Evolutionary conservation across 1,140 invertebrate species (phyloP).

Genomic region (Drosophila miranda): DNA sequence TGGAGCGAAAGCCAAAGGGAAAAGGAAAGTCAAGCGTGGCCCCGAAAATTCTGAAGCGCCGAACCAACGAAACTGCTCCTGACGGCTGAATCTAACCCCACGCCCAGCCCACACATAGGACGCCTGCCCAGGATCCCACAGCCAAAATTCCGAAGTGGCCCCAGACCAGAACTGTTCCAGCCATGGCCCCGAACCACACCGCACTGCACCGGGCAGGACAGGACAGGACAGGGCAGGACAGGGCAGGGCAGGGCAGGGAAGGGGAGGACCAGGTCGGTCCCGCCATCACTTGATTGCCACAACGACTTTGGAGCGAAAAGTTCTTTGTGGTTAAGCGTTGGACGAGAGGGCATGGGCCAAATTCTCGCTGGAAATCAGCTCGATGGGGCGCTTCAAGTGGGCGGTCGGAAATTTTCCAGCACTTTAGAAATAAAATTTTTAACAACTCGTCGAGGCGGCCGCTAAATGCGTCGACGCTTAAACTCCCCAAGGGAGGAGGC

Average conservation of each 20-base stretch:
- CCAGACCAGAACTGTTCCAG: background rate
- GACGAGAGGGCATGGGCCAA: constrained; percentile 14
- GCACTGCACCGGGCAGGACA: background rate
- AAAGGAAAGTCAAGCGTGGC: constrained; percentile 61
- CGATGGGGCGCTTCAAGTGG: constrained; percentile 47
- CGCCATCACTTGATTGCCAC: constrained; percentile 69
- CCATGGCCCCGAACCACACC: background rate
- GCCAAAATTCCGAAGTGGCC: constrained; percentile 7
- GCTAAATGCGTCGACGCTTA: constrained; percentile 76
- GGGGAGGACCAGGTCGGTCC: no score
- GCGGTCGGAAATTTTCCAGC: constrained; percentile 70
- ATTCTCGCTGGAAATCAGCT: constrained; percentile 44
- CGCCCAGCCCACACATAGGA: constrained; percentile 14
- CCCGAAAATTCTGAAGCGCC: constrained; percentile 6
- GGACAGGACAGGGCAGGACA: background rate
- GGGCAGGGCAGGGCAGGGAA: no score
- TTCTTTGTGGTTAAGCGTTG: constrained; percentile 61
- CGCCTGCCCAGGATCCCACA: background rate
- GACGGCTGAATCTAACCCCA: constrained; percentile 40
- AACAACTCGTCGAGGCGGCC: constrained; percentile 72
- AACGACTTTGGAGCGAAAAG: constrained; percentile 71
- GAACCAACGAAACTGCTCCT: constrained; percentile 55
- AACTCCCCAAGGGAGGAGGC: constrained; percentile 40
- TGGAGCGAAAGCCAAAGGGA: constrained; percentile 35
- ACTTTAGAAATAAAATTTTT: constrained; percentile 77